Conservation (phyloP, 2,888 invertebrate species). For the Dascillus cervinus region DNA sequence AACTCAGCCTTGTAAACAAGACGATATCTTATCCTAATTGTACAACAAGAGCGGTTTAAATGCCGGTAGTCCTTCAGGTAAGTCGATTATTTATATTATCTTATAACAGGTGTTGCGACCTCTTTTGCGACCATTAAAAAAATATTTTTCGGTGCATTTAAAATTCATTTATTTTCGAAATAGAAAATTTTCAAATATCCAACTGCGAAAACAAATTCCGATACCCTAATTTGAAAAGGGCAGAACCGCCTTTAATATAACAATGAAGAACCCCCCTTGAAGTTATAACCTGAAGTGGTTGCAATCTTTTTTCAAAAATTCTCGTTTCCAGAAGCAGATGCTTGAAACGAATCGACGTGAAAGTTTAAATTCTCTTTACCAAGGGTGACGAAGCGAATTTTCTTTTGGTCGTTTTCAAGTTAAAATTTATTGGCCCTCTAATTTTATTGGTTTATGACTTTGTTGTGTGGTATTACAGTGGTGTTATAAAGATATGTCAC, state of each 20-base stretch:
- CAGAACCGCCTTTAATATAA: slow-evolving; percentile 31
- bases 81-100: slow-evolving; percentile 6
- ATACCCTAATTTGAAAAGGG: slow-evolving; percentile 32
- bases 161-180: not conserved
- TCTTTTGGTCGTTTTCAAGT: slow-evolving; percentile 9
- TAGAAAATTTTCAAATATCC: slow-evolving; percentile 23
- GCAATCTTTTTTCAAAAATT: slow-evolving; percentile 15
- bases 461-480: slow-evolving; percentile 13
- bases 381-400: slow-evolving; percentile 20
- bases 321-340: slow-evolving; percentile 29
- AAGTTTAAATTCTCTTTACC: slow-evolving; percentile 22
- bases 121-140: too few species aligned
- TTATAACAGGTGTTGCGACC: too few species aligned
- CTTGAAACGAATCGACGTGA: slow-evolving; percentile 21
- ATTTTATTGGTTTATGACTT: slow-evolving; percentile 16
- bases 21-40: slow-evolving; percentile 20
- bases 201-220: slow-evolving; percentile 39
- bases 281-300: slow-evolving; percentile 26
- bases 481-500: slow-evolving; percentile 13
- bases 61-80: slow-evolving; percentile 14
- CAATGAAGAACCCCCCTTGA: slow-evolving; percentile 32
- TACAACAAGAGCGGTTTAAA: slow-evolving; percentile 11
- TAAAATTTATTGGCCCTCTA: slow-evolving; percentile 14
- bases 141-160: not conserved
- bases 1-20: slow-evolving; percentile 20